A percentile compares a stretch with the other conserved stretches of the same genome.
These are phyloP conservation scores for Daubentonia madagascariensis DNA, from an alignment of 2,113 vertebrate species.

Conservation along the genomic window DNA sequence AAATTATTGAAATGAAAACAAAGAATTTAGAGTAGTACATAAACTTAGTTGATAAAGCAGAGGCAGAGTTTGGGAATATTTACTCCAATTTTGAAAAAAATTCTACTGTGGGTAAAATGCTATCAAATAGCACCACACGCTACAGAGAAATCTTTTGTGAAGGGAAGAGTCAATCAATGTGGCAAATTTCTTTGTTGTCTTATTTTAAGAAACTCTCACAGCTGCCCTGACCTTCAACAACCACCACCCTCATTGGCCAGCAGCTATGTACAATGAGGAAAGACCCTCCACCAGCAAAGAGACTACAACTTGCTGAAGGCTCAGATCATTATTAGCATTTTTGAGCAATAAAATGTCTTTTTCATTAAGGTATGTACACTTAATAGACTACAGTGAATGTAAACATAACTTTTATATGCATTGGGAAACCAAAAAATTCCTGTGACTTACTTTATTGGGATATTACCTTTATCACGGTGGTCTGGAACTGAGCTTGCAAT, in stretches of 20 bases:
- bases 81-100: not conserved
- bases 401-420: not conserved
- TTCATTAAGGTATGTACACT: not conserved
- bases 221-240: not conserved
- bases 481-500: not conserved
- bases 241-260: not conserved
- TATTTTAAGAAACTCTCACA: not conserved
- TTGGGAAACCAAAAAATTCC: not conserved
- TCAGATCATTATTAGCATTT: not conserved
- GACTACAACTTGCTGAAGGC: not conserved
- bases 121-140: not conserved
- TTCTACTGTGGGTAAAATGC: not conserved
- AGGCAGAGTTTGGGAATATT: not conserved
- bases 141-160: not conserved
- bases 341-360: not conserved
- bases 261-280: not conserved
- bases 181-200: not conserved
- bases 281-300: not conserved
- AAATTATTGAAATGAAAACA: not conserved
- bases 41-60: not conserved
- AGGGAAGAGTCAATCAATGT: not conserved
- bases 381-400: not conserved
- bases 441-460: not conserved
- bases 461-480: not conserved
- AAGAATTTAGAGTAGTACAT: not conserved